Conservation (phyloP, 2,113 vertebrate species). For the Neodontobutis hainanensis region DNA sequence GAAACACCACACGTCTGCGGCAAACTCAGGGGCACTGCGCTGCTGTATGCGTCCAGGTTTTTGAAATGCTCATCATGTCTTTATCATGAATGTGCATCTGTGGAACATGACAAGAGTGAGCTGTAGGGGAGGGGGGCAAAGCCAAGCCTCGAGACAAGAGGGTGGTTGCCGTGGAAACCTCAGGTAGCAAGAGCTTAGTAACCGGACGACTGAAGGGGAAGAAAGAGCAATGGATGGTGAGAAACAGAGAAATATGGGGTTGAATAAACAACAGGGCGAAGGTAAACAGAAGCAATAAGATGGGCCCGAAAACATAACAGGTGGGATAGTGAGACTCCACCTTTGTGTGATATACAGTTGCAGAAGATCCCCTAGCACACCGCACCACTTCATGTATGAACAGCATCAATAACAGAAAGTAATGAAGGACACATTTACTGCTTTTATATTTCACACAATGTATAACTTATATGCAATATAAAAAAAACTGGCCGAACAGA, state of each 20-base stretch:
- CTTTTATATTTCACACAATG: no score
- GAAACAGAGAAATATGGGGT: slow-evolving; percentile 27
- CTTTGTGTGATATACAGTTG: no score
- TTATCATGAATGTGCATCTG: slow-evolving; percentile 29
- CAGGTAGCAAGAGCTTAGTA: slow-evolving; percentile 63
- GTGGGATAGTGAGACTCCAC: neutral
- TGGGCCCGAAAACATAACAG: neutral
- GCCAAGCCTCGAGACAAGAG: slow-evolving; percentile 77
- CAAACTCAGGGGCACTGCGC: neutral
- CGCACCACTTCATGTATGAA: no score
- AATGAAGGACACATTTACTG: no score
- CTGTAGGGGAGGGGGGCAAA: slow-evolving; percentile 73
- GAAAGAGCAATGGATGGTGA: slow-evolving; percentile 52
- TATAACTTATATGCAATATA: no score
- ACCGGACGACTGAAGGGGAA: slow-evolving; percentile 59
- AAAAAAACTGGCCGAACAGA: no score
- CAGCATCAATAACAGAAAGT: no score
- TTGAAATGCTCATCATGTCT: neutral
- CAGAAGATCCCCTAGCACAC: no score
- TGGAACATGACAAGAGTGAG: slow-evolving; percentile 52
- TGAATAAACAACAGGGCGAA: neutral
- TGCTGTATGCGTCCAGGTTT: slow-evolving; percentile 10
- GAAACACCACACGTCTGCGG: slow-evolving; percentile 1
- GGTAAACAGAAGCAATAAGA: neutral
- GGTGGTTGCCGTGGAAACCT: slow-evolving; percentile 82